Percentiles rank a stretch among this genome's conserved stretches.
These are phyloP conservation scores for Fulica atra DNA, from an alignment of 2,113 vertebrate species.

Conservation along the genomic window DNA sequence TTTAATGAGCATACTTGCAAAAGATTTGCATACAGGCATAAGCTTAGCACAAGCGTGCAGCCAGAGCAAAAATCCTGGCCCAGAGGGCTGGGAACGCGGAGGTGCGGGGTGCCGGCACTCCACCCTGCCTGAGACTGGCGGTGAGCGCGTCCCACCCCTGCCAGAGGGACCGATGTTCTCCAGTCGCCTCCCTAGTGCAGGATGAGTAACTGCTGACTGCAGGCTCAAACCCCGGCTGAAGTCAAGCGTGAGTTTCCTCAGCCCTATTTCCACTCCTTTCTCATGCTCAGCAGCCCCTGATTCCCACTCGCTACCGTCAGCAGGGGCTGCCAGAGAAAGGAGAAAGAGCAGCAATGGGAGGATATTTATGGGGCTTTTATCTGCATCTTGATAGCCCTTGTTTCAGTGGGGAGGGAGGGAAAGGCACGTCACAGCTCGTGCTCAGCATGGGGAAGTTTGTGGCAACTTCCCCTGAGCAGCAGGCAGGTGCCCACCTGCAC, in stretches of 20 bases:
- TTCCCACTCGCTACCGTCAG: neutral
- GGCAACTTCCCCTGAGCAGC: neutral
- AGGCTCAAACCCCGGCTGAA: neutral
- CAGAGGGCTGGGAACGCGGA: neutral
- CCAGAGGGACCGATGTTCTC: neutral
- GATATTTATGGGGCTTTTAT: neutral
- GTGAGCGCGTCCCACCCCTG: neutral
- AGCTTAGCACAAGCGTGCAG: neutral
- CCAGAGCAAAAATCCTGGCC: conserved; percentile 4
- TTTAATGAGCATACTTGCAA: neutral
- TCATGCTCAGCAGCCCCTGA: neutral
- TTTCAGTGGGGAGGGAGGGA: neutral
- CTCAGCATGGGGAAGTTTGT: neutral
- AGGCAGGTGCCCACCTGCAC: neutral
- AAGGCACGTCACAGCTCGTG: neutral
- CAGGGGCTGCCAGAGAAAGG: neutral
- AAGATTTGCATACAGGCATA: conserved; percentile 16
- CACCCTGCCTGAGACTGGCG: neutral
- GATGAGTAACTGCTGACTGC: neutral
- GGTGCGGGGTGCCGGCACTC: neutral
- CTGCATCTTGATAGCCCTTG: neutral
- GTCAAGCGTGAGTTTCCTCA: neutral
- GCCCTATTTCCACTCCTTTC: neutral
- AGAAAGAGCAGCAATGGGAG: neutral
- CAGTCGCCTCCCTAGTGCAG: neutral